A percentile compares a stretch with the other conserved stretches of the same genome.
Evolutionary conservation across 2,113 vertebrate genomes (phyloP).

Genomic region (Microcebus jonahi): DNA sequence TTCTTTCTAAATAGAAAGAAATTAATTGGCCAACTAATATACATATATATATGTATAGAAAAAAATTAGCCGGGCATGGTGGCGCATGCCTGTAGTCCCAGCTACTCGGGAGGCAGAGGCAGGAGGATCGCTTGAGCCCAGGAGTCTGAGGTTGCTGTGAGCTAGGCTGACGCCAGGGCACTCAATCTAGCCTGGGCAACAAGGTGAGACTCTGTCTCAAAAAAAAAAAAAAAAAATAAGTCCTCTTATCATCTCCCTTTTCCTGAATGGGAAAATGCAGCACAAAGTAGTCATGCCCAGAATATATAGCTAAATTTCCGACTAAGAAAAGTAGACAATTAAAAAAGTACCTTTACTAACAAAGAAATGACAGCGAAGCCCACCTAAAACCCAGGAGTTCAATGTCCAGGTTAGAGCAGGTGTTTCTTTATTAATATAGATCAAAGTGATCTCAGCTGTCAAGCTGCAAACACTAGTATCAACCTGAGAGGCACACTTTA

Average conservation of each 20-base stretch:
- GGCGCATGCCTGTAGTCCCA: too few species aligned
- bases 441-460: not conserved
- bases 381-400: not conserved
- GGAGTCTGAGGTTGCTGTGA: too few species aligned
- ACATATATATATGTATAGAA: too few species aligned
- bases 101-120: too few species aligned
- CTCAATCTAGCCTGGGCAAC: too few species aligned
- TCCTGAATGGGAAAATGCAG: not conserved
- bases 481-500: not conserved
- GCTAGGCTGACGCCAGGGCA: too few species aligned
- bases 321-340: not conserved
- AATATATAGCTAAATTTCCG: not conserved
- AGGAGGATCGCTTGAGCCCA: too few species aligned
- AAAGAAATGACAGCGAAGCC: not conserved
- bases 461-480: not conserved
- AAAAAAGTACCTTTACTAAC: not conserved
- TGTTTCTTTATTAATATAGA: not conserved
- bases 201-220: too few species aligned
- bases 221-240: not conserved
- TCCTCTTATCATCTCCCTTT: not conserved
- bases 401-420: not conserved
- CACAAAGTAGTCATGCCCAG: not conserved
- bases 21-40: too few species aligned
- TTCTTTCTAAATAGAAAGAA: too few species aligned
- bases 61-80: too few species aligned